Base-by-base conservation (phyloP, 2,797 vertebrate genomes). In the Spea hammondii region DNA sequence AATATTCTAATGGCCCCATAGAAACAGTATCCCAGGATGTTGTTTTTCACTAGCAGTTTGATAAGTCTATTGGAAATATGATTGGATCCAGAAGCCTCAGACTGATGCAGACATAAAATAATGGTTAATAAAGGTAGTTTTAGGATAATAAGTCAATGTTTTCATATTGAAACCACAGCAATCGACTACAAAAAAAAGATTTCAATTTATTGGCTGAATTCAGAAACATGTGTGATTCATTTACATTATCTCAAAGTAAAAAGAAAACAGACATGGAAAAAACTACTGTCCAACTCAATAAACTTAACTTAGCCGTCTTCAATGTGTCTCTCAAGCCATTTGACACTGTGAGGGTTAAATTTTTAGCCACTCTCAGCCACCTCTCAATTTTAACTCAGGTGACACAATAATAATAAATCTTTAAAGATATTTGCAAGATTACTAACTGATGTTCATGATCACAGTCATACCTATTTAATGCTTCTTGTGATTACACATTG, bases 121-220 rank as follows among this genome's bases (percentile, higher is more conserved):
- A 55, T 70, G 50, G 50, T 53, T 32, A 70, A 32, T 70, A 70
- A 70, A 55, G 14, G 48, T 32, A 70, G 6, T 53, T 70, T 70
- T 46, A 70, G n/a, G 68, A 70, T 70, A 70, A 70, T 14, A 8
- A 48, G 49, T 5, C 10, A 67, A 8, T 70, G 49, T 55, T 32
- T 53, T 55, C 51, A 53, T 70, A n/a, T 69, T 8, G 5, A 70
- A 70, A 53, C 68, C 68, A 54, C 68, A 5, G 68, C 49, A 54
- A 70, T 12, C 32, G 68, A 53, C 68, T 70, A 14, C 45, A 69
- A 46, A 69, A 49, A 5, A 51, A 44, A 32, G 12, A 47, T 49
- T 5, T 3, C 46, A 32, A 70, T 70, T 44, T 53, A 53, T 70
- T 51, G 68, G 68, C 49, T 17, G n/a, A 70, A 53, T 10, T 70